Evolutionary conservation across 2,888 invertebrate genomes (phyloP).

Genomic region (Pharmacophagus antenor): DNA sequence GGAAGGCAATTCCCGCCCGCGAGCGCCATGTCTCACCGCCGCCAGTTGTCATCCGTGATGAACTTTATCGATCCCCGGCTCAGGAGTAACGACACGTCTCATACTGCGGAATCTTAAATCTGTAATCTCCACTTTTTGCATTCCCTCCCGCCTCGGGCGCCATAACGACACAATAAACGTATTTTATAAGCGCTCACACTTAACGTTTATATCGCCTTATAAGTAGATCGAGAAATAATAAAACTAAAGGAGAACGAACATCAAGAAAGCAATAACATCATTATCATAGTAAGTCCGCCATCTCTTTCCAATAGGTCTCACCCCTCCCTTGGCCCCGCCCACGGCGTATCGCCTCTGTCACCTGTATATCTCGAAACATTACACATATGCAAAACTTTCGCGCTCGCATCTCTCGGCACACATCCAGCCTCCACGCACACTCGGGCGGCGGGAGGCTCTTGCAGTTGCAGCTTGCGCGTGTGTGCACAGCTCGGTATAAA

Average conservation of each 20-base stretch:
- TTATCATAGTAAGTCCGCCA: slow-evolving; percentile 79
- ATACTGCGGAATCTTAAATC: slow-evolving; percentile 65
- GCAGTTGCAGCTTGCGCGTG: slow-evolving; percentile 36
- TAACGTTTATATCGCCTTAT: slow-evolving; percentile 79
- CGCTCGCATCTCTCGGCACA: slow-evolving; percentile 63
- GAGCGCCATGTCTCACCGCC: slow-evolving; percentile 38
- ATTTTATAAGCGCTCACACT: slow-evolving; percentile 78
- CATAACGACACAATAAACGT: slow-evolving; percentile 76
- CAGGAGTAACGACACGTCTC: slow-evolving; percentile 52
- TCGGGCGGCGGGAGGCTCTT: slow-evolving; percentile 29
- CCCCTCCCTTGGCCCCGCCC: slow-evolving; percentile 75
- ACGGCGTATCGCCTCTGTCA: slow-evolving; percentile 76
- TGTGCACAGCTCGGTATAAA: slow-evolving; percentile 56
- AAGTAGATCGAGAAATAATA: slow-evolving; percentile 80
- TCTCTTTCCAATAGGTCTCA: slow-evolving; percentile 79
- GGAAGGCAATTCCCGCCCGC: slow-evolving; percentile 17
- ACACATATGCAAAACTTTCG: slow-evolving; percentile 81
- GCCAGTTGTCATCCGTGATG: slow-evolving; percentile 54
- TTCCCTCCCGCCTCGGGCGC: slow-evolving; percentile 55
- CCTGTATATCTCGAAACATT: slow-evolving; percentile 81
- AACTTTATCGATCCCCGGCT: slow-evolving; percentile 54
- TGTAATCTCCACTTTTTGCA: slow-evolving; percentile 74
- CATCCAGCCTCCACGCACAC: slow-evolving; percentile 49
- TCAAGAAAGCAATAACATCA: slow-evolving; percentile 81
- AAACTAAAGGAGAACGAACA: slow-evolving; percentile 76